phyloP scores from a whole-genome alignment of 2,113 vertebrate genomes.

The Plecotus auritus region DNA sequence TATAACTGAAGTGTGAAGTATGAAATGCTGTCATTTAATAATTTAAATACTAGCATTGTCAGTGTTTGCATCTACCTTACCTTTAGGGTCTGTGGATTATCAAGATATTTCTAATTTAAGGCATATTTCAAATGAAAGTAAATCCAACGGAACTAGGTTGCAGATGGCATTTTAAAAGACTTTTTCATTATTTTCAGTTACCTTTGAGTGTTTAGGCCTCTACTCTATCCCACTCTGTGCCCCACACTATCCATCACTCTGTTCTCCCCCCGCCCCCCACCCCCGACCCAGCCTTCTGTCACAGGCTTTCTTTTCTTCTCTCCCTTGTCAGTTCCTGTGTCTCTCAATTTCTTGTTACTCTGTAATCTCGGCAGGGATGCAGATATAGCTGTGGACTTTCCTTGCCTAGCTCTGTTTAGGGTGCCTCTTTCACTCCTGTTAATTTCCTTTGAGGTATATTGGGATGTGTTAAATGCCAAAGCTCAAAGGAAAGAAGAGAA shows the following conservation, averaged over 20 bases:
- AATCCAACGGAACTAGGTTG: neutral
- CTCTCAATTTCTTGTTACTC: constrained; percentile 31
- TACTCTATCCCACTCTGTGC: neutral
- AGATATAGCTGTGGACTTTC: neutral
- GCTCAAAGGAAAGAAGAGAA: neutral
- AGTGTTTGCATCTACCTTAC: neutral
- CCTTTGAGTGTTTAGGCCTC: neutral
- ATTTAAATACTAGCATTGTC: neutral
- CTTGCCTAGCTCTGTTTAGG: neutral
- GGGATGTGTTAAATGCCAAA: neutral
- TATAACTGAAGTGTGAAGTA: neutral
- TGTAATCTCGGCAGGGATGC: neutral
- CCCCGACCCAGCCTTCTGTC: constrained; percentile 7
- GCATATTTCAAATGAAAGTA: neutral
- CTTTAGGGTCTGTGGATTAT: neutral
- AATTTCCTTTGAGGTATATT: neutral
- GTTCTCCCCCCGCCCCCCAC: neutral
- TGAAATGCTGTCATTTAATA: neutral
- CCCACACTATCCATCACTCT: constrained; percentile 19
- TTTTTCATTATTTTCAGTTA: neutral
- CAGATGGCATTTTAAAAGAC: neutral
- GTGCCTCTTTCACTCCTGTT: neutral
- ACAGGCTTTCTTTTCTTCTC: neutral
- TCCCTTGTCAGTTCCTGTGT: constrained; percentile 11
- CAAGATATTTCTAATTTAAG: neutral